Conservation (phyloP, 2,113 vertebrate genomes). For the Theristicus caerulescens region DNA sequence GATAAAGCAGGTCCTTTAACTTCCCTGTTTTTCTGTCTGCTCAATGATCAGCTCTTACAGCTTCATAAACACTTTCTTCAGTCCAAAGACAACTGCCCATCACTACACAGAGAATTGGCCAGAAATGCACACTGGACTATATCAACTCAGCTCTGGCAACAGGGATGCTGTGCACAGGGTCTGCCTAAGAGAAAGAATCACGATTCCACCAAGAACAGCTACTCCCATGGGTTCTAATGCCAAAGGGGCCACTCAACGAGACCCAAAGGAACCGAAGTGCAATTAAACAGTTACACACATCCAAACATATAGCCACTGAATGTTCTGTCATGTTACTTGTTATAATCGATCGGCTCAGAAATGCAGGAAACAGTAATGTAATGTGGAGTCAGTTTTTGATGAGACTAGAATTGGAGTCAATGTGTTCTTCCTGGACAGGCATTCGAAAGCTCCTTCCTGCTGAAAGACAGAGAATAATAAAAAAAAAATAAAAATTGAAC, state of each 20-base stretch:
- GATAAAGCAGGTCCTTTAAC: neutral
- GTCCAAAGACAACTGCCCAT: neutral
- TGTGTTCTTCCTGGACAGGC: conserved; percentile 77
- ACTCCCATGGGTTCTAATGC: neutral
- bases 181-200: neutral
- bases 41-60: neutral
- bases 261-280: neutral
- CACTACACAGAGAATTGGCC: neutral
- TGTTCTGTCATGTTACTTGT: neutral
- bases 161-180: neutral
- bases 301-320: neutral
- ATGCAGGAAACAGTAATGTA: rapidly evolving
- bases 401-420: conserved; percentile 48
- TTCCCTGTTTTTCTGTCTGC: neutral
- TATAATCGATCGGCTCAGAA: neutral
- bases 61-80: neutral
- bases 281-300: neutral
- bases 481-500: neutral
- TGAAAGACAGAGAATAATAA: neutral
- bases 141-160: neutral
- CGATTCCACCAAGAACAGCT: neutral
- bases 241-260: rapidly evolving
- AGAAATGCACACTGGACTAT: neutral
- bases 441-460: conserved; percentile 37
- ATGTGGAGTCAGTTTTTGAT: conserved; percentile 55